Conservation (phyloP, 2,797 vertebrate genomes). For the Anguilla obscura region DNA sequence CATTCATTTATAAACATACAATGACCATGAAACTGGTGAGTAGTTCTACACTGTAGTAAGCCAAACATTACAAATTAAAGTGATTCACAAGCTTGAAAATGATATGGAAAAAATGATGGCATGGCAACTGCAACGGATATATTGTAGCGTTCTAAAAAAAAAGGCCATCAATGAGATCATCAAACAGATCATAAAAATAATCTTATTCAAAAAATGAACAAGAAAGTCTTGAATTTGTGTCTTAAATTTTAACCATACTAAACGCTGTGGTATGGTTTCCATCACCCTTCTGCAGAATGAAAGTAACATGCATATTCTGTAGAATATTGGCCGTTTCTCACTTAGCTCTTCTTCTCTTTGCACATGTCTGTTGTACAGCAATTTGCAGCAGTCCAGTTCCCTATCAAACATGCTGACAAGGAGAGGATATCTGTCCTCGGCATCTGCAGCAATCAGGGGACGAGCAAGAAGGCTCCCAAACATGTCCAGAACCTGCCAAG, state of each 20-base stretch:
- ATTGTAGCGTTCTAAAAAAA: too few species aligned
- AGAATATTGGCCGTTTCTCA: slow-evolving; percentile 56
- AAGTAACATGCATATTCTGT: not conserved
- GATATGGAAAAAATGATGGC: not conserved
- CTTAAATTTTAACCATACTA: not conserved
- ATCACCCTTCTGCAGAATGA: not conserved
- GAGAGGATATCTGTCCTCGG: slow-evolving; percentile 64
- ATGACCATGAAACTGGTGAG: not conserved
- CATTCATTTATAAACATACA: not conserved
- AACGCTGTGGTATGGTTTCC: not conserved
- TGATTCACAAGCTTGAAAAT: not conserved
- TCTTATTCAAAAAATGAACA: not conserved
- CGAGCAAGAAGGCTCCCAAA: slow-evolving; percentile 82
- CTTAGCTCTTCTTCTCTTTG: slow-evolving; percentile 69
- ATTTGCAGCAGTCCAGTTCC: slow-evolving; percentile 78
- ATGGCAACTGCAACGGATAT: not conserved
- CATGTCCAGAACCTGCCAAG: slow-evolving; percentile 82
- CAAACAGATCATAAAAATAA: not conserved
- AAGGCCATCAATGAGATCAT: not conserved
- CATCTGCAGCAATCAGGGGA: slow-evolving; percentile 73
- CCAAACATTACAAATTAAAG: not conserved
- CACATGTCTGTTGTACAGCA: slow-evolving; percentile 71
- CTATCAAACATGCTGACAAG: slow-evolving; percentile 78
- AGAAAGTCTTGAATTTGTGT: not conserved
- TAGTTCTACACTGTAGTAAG: not conserved